phyloP scores from a whole-genome alignment of 2,888 invertebrate genomes.

The Yponomeuta cagnagella region DNA sequence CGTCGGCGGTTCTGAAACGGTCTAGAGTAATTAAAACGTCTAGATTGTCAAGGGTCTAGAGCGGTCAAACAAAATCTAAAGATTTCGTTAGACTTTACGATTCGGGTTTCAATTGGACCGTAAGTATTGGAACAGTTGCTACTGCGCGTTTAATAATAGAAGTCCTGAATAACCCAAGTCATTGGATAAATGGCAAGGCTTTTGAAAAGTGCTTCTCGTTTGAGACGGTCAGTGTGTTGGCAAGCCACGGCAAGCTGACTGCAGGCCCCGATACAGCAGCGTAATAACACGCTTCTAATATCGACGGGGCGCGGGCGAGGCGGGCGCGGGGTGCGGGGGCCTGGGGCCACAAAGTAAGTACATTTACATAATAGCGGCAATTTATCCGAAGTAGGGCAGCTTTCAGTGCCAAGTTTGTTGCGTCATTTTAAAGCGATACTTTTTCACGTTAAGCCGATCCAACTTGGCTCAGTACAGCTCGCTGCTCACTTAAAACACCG shows the following conservation, averaged over 20 bases:
- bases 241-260: neutral
- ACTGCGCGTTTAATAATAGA: no score
- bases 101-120: no score
- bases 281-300: conserved; percentile 6
- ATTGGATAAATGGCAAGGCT: neutral
- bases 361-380: conserved; percentile 14
- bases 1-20: no score
- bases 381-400: conserved; percentile 14
- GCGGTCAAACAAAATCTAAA: no score
- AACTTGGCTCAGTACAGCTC: neutral
- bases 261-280: neutral
- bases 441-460: conserved; percentile 11
- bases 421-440: conserved; percentile 15
- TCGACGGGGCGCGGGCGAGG: neutral
- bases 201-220: neutral
- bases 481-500: neutral
- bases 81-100: no score
- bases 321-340: conserved; percentile 7
- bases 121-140: no score
- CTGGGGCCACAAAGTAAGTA: conserved; percentile 7
- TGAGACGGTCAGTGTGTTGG: neutral
- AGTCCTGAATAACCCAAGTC: neutral
- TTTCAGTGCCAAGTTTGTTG: conserved; percentile 14
- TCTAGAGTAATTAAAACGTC: no score
- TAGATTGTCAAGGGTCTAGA: no score